Evolutionary conservation across 2,797 vertebrate genomes (phyloP).

Genomic region (Rhadinocentrus ornatus): DNA sequence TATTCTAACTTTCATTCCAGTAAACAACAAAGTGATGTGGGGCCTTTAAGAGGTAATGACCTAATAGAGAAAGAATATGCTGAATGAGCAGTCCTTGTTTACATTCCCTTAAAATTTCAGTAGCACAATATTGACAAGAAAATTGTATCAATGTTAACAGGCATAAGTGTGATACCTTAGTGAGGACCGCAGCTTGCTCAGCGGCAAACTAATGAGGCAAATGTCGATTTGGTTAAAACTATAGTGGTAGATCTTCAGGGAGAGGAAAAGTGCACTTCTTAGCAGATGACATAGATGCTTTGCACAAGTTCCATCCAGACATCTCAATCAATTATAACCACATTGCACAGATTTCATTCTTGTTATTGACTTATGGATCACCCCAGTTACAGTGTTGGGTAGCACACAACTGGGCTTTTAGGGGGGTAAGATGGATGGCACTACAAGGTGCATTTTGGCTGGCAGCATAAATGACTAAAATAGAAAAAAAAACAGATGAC

Average conservation of each 20-base stretch:
- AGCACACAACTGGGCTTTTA: constrained; percentile 82
- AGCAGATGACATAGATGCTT: constrained; percentile 87
- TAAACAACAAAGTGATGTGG: constrained; percentile 53
- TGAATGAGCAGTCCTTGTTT: constrained; percentile 72
- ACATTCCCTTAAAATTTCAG: constrained; percentile 66
- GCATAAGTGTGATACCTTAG: constrained; percentile 75
- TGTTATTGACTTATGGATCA: constrained; percentile 88
- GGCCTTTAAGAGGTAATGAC: constrained; percentile 58
- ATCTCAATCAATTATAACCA: constrained; percentile 94
- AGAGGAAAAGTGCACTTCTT: constrained; percentile 88
- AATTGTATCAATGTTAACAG: constrained; percentile 76
- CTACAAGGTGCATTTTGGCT: constrained; percentile 65
- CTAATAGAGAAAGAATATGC: constrained; percentile 71
- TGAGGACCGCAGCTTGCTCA: constrained; percentile 71
- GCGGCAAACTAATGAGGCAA: constrained; percentile 81
- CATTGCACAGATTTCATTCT: constrained; percentile 89
- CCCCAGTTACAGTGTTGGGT: constrained; percentile 82
- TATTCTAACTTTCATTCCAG: constrained; percentile 60
- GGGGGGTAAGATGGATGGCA: constrained; percentile 70
- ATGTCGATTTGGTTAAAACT: constrained; percentile 85
- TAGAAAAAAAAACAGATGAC: constrained; percentile 66
- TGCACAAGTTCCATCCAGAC: constrained; percentile 87
- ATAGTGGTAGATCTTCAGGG: constrained; percentile 83
- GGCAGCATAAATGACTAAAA: constrained; percentile 63
- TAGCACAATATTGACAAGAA: constrained; percentile 68